These are phyloP conservation scores for Bufo gargarizans DNA, from an alignment of 2,113 vertebrate species.

Conservation along the genomic window DNA sequence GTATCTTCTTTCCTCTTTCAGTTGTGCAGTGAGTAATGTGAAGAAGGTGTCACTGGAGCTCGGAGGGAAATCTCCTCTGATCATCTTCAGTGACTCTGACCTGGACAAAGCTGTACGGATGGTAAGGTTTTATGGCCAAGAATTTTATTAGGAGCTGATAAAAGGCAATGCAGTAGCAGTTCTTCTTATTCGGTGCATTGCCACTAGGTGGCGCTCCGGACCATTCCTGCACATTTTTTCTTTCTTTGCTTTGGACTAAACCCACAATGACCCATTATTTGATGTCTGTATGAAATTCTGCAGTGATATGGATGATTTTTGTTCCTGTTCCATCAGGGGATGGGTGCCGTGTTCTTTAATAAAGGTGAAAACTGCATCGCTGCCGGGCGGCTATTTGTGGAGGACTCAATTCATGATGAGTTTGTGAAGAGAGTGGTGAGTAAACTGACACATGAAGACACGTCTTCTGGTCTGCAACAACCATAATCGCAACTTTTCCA, in stretches of 20 bases:
- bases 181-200: neutral
- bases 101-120: constrained; percentile 85
- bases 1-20: constrained; percentile 58
- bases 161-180: neutral
- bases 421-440: constrained; percentile 83
- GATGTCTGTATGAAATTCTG: neutral
- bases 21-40: constrained; percentile 84
- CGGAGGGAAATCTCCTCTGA: constrained; percentile 87
- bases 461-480: neutral
- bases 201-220: neutral
- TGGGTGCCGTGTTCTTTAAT: constrained; percentile 89
- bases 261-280: neutral
- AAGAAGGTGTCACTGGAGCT: constrained; percentile 90
- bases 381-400: constrained; percentile 82
- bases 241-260: neutral
- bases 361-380: constrained; percentile 92
- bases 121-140: constrained; percentile 66
- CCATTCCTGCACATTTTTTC: too few species aligned
- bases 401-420: constrained; percentile 80
- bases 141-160: neutral
- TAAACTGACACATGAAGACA: neutral
- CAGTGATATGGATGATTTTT: neutral
- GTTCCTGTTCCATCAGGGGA: constrained; percentile 73
- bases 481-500: constrained; percentile 52
- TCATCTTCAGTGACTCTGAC: constrained; percentile 88